phyloP scores from a whole-genome alignment of 2,113 vertebrate species.

The Myrmecobius fasciatus region DNA sequence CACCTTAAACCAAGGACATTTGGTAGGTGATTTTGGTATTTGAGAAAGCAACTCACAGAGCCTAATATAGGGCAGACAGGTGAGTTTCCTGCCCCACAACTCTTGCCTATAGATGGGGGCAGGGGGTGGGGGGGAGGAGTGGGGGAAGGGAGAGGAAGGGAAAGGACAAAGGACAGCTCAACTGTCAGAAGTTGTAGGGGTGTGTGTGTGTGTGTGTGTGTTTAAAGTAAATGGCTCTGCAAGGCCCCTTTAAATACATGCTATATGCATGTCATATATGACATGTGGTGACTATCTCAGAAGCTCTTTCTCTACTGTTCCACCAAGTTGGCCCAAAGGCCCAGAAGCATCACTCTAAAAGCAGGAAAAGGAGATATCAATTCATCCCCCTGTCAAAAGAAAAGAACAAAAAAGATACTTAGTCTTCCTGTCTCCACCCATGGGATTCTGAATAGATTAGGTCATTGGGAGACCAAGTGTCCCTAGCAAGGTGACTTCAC shows the following conservation, averaged over 20 bases:
- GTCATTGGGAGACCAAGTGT: not conserved
- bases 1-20: constrained; percentile 42
- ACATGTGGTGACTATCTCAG: not conserved
- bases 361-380: not conserved
- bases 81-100: not conserved
- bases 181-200: not conserved
- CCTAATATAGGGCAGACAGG: not conserved
- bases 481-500: not conserved
- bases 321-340: not conserved
- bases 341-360: not conserved
- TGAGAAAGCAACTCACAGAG: not conserved
- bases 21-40: not conserved
- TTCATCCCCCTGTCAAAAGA: not conserved
- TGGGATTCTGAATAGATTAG: not conserved
- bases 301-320: not conserved
- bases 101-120: not conserved
- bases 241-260: too few species aligned
- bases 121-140: too few species aligned
- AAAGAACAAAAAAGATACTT: not conserved
- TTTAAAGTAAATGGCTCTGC: too few species aligned
- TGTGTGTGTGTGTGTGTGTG: too few species aligned
- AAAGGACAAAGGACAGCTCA: too few species aligned
- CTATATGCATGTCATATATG: too few species aligned
- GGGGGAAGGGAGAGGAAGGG: too few species aligned
- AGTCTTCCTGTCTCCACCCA: not conserved